These are phyloP conservation scores for Xestia rhomboidea DNA, from an alignment of 2,888 invertebrate genomes.

Conservation along the genomic window DNA sequence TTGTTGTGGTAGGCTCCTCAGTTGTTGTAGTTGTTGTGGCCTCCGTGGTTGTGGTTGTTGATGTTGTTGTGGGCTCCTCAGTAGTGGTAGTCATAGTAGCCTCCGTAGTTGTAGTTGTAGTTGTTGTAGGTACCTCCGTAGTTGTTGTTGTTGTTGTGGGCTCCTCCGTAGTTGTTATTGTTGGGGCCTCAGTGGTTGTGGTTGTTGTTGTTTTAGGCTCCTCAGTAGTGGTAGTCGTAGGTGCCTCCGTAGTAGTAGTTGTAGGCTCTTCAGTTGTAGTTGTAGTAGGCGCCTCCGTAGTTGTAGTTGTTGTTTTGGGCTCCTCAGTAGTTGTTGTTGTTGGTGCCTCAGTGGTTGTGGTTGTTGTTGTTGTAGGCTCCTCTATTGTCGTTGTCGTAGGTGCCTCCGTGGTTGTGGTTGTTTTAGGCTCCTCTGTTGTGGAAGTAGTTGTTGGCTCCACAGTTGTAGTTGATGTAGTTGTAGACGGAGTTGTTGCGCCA, in stretches of 20 bases:
- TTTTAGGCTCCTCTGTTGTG: background rate
- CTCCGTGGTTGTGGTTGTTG: constrained; percentile 4
- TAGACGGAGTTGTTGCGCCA: constrained; percentile 2
- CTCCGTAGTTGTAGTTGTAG: background rate
- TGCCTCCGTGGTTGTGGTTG: background rate
- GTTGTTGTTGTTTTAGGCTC: background rate
- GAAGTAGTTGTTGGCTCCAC: background rate
- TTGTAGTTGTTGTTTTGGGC: background rate
- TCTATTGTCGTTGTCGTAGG: constrained; percentile 16
- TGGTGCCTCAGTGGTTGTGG: background rate
- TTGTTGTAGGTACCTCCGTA: constrained; percentile 5
- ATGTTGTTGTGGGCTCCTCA: constrained; percentile 2
- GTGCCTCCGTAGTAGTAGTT: background rate
- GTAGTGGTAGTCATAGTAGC: constrained; percentile 11
- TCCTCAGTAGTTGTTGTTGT: no score
- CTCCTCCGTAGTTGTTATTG: background rate
- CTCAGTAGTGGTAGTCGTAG: constrained; percentile 11
- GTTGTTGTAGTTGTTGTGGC: constrained; percentile 24
- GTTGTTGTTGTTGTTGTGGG: constrained; percentile 14
- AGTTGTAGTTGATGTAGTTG: background rate
- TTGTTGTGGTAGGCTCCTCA: constrained; percentile 6
- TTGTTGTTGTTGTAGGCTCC: background rate
- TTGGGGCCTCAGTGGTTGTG: constrained; percentile 13
- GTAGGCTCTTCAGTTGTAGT: constrained; percentile 14
- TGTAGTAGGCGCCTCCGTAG: background rate